Conservation (phyloP, 1,140 invertebrate species). For the Contarinia nasturtii region DNA sequence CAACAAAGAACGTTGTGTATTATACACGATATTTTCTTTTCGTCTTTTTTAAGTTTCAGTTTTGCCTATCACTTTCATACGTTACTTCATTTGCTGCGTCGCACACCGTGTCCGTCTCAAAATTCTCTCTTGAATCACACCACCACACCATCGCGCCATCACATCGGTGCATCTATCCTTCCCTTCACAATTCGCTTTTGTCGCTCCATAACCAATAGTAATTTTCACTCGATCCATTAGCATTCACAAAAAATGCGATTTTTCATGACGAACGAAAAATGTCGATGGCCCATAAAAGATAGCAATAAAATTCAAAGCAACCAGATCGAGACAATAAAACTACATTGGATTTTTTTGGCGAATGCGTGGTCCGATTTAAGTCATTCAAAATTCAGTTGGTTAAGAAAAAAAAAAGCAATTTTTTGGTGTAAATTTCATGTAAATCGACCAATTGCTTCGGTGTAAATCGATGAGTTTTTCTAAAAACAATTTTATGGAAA, state of each 20-base stretch:
- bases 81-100: too few species aligned
- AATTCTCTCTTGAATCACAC: too few species aligned
- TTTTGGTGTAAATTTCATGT: neutral
- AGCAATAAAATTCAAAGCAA: neutral
- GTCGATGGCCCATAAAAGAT: constrained; percentile 2
- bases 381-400: neutral
- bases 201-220: neutral
- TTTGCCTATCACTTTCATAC: too few species aligned
- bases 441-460: neutral
- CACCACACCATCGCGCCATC: too few species aligned
- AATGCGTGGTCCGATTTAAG: neutral
- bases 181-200: neutral
- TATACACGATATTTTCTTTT: too few species aligned
- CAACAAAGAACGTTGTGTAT: too few species aligned
- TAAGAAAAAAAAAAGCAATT: neutral
- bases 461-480: neutral
- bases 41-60: too few species aligned
- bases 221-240: neutral
- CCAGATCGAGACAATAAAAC: neutral
- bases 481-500: neutral
- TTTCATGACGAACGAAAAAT: constrained; percentile 1
- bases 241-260: neutral
- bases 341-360: neutral
- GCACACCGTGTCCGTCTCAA: too few species aligned
- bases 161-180: neutral